Percentiles rank a stretch among this genome's conserved stretches.
phyloP scores from a whole-genome alignment of 23 tunicate species.

The Ascidia mentula region DNA sequence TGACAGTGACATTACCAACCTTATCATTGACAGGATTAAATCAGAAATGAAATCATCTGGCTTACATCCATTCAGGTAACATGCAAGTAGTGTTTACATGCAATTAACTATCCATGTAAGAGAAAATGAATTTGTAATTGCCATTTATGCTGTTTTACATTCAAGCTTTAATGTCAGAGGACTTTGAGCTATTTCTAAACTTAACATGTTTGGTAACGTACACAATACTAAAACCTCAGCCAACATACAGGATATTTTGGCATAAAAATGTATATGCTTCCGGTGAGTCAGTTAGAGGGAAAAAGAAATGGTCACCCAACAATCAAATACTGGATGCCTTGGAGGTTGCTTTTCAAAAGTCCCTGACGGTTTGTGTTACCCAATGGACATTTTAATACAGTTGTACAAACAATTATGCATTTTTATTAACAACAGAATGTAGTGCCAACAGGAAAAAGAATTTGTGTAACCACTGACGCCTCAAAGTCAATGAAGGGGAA shows the following conservation, averaged over 20 bases:
- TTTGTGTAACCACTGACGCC: slow-evolving; percentile 25
- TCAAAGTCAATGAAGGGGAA: slow-evolving; percentile 57
- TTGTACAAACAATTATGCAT: no score
- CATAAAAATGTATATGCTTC: slow-evolving; percentile 15
- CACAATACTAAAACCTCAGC: no score
- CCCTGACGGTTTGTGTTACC: slow-evolving; percentile 8
- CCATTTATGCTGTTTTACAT: no score
- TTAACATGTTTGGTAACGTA: no score
- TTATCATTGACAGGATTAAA: not conserved
- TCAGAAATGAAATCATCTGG: not conserved
- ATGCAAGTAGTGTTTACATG: no score
- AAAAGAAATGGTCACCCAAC: slow-evolving; percentile 22
- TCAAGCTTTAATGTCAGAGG: no score
- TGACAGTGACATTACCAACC: not conserved
- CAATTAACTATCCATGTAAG: no score
- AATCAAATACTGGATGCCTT: slow-evolving; percentile 15
- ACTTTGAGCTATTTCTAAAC: no score
- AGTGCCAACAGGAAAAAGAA: slow-evolving; percentile 30
- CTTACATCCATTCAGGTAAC: slow-evolving; percentile 16
- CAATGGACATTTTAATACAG: not conserved
- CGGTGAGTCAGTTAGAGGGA: not conserved
- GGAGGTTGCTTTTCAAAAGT: not conserved
- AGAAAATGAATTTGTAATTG: no score
- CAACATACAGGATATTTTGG: not conserved
- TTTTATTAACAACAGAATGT: slow-evolving; percentile 10